Base-by-base conservation (phyloP, 1,140 invertebrate species). In the Ceratosolen fusciceps region DNA sequence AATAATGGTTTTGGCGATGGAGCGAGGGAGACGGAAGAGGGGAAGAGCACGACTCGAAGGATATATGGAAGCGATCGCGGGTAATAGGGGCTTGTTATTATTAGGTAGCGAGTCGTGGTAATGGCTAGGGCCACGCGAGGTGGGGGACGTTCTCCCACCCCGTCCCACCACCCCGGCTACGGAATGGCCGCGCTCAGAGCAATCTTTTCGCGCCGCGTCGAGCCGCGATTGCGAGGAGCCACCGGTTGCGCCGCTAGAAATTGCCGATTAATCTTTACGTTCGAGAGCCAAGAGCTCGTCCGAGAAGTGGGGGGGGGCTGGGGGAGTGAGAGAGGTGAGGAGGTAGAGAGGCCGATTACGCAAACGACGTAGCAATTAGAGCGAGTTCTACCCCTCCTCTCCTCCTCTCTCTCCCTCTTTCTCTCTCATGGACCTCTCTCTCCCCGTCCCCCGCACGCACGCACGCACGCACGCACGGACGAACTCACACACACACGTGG, bases 281-380 rank as follows among this genome's bases (percentile, higher is more conserved):
- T 84, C 81, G 79, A 80, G 52, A 58, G 34, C 52, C 39, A 73
- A 73, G 24, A 74, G 31, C 21, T 74, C 56, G 52, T 39, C 24
- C 8, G 60, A 62, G 24, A 10, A n/a, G 47, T 54, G 47, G 70
- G 47, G 29, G 14, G 16, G 14, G 24, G 39, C 7, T 7, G 47
- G n/a, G n/a, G 49, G 70, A 49, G 16, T 1, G 60, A 77, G 65
- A 77, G 1, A n/a, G n/a, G n/a, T n/a, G n/a, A n/a, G n/a, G n/a
- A n/a, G n/a, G n/a, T n/a, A 82, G 75, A 84, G 84, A 85, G 76
- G 54, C 84, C 76, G 83, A 88, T 88, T 88, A 89, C 88, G 88
- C 87, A 88, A 89, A 90, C 84, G 84, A 86, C 82, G 82, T 83
- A 85, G 88, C 87, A 90, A 90, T 90, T 88, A 88, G 84, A 88